phyloP scores from a whole-genome alignment of 2,888 invertebrate genomes.

The Drosophila ezoana region DNA sequence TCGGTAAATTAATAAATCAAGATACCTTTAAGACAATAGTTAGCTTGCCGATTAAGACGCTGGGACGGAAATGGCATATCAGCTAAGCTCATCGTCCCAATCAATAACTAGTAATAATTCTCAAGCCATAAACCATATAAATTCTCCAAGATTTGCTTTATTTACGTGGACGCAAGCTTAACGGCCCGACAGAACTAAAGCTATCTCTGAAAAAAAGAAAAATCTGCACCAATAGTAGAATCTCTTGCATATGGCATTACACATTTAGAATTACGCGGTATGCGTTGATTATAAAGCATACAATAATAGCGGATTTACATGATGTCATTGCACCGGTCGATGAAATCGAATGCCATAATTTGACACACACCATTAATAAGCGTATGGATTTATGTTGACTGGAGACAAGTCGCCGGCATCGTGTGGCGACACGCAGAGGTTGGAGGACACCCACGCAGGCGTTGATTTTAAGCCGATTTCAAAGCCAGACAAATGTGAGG shows the following conservation, averaged over 20 bases:
- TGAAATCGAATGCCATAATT: constrained; percentile 65
- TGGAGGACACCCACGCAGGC: constrained; percentile 75
- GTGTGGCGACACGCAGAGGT: constrained; percentile 35
- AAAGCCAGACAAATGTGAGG: constrained; percentile 77
- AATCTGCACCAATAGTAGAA: background rate
- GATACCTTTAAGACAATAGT: too few relatives aligned
- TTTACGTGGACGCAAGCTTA: too few relatives aligned
- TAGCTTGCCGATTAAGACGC: too few relatives aligned
- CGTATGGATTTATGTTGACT: constrained; percentile 60
- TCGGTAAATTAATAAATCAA: too few relatives aligned
- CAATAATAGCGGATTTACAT: constrained; percentile 35
- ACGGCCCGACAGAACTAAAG: too few relatives aligned
- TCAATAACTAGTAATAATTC: too few relatives aligned
- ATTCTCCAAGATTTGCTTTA: too few relatives aligned
- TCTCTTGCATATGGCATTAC: background rate
- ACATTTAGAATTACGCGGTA: constrained; percentile 6
- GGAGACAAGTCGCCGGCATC: constrained; percentile 17
- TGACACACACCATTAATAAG: constrained; percentile 63
- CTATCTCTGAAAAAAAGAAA: background rate
- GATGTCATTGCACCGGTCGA: constrained; percentile 63
- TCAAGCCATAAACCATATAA: too few relatives aligned
- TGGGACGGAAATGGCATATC: too few relatives aligned
- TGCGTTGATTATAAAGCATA: constrained; percentile 20
- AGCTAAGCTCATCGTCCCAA: too few relatives aligned
- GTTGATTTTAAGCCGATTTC: constrained; percentile 80